Evolutionary conservation across 2,888 invertebrate species (phyloP), one percentile per base, ranked within the genome.

Genomic region (Euclidia mi): DNA sequence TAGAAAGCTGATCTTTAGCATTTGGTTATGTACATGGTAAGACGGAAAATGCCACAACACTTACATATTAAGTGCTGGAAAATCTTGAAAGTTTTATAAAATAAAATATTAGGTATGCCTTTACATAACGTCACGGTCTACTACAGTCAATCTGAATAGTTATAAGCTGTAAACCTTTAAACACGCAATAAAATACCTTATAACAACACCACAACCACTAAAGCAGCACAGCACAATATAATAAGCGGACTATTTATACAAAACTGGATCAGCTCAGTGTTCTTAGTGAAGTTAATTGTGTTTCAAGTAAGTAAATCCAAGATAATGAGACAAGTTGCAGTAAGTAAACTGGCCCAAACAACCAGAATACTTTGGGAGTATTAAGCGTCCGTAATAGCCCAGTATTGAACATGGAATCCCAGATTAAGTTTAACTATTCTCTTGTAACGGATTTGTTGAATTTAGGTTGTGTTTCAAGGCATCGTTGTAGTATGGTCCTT

Each of bases 261-360:
- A 60, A 71, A 69, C 46, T 49, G 47, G 49, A 52, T 48, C 65
- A 68, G 58, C 59, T 62, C 66, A 62, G 53, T 69, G 68, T 70
- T 68, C 70, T 73, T 63, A 64, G 70, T 59, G 58, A 70, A 77
- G 74, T 84, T 84, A 81, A 84, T 82, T 82, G 81, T 76, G 76
- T 81, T 75, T 63, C 73, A 50, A 79, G 79, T 78, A 77, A 81
- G 75, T 81, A 78, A 82, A 82, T 79, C 74, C 78, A 50, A 78
- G 72, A 76, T 85, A 86, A 87, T 86, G 85, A 86, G 82, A 82
- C 84, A 81, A 79, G 73, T 82, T 76, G 72, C 71, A 73, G 55
- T 59, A 51, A 72, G 71, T 68, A 65, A 71, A 77, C 70, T 66
- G 59, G 68, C 59, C 71, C 66, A 61, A 76, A 64, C 53, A 66